Percentiles rank a stretch among this genome's conserved stretches.
These are phyloP conservation scores for Ceratina calcarata DNA, from an alignment of 1,140 invertebrate genomes.

Conservation along the genomic window DNA sequence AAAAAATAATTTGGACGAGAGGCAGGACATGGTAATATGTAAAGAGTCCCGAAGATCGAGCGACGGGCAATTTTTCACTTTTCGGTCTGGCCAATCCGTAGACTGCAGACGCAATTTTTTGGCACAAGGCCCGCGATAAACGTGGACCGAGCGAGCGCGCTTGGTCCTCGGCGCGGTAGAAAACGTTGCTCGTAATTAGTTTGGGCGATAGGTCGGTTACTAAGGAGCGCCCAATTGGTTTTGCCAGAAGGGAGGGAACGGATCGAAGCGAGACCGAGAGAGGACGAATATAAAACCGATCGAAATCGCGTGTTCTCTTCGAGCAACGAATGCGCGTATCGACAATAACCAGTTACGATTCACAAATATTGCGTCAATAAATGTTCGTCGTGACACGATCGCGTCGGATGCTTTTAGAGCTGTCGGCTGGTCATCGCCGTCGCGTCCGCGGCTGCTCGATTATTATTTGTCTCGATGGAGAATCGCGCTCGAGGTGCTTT, in stretches of 20 bases:
- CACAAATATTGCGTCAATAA: slow-evolving; percentile 43
- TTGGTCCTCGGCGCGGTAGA: slow-evolving; percentile 26
- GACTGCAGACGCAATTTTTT: slow-evolving; percentile 3
- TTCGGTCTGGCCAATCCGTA: slow-evolving; percentile 4
- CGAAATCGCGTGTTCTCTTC: slow-evolving; percentile 18
- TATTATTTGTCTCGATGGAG: slow-evolving; percentile 43
- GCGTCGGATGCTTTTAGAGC: slow-evolving; percentile 26
- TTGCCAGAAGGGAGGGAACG: background rate
- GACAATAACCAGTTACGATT: slow-evolving; percentile 35
- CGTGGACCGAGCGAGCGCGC: slow-evolving; percentile 10
- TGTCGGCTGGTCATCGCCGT: background rate
- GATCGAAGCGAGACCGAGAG: background rate
- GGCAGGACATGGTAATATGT: too few relatives aligned
- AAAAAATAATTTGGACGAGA: too few relatives aligned
- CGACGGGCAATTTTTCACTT: slow-evolving; percentile 13
- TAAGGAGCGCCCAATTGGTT: slow-evolving; percentile 32
- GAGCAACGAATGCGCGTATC: slow-evolving; percentile 17
- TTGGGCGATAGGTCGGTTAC: slow-evolving; percentile 27
- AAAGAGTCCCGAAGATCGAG: background rate
- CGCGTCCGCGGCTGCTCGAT: slow-evolving; percentile 23
- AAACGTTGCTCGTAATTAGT: slow-evolving; percentile 48
- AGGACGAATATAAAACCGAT: background rate
- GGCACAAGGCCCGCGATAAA: slow-evolving; percentile 22
- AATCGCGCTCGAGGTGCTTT: slow-evolving; percentile 43
- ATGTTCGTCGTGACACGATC: slow-evolving; percentile 22